phyloP scores from a whole-genome alignment of 2,797 vertebrate genomes.

The Scyliorhinus canicula region DNA sequence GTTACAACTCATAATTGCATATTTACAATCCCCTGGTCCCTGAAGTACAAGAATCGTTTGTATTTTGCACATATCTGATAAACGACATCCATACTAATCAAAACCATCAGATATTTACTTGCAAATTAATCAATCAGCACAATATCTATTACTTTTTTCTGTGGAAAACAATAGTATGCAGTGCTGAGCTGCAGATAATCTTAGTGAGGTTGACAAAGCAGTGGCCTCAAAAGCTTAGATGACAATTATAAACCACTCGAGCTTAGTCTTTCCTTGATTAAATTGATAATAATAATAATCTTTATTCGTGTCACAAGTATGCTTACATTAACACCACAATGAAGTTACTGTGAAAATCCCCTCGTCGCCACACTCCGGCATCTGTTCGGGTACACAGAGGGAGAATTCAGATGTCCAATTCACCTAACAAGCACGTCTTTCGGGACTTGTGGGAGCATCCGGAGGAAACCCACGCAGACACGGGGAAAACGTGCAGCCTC shows the following conservation, averaged over 20 bases:
- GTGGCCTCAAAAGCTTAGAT: neutral
- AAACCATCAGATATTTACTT: neutral
- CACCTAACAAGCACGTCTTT: too few species aligned
- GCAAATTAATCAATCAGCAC: neutral
- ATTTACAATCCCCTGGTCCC: conserved; percentile 14
- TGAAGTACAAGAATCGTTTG: neutral
- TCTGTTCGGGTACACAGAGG: too few species aligned
- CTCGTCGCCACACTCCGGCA: too few species aligned
- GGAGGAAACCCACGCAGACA: too few species aligned
- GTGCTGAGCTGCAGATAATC: neutral
- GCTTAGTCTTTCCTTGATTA: neutral
- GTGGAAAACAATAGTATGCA: neutral
- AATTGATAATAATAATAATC: too few species aligned
- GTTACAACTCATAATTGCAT: neutral
- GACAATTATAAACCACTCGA: neutral
- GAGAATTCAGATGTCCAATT: too few species aligned
- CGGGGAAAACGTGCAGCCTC: too few species aligned
- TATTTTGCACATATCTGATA: neutral
- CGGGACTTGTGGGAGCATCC: too few species aligned
- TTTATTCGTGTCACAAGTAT: too few species aligned
- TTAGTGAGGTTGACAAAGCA: neutral
- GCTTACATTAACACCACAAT: too few species aligned
- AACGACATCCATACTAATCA: neutral
- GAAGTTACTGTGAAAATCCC: too few species aligned
- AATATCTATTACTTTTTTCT: neutral